Evolutionary conservation across 2,113 vertebrate genomes (phyloP), one percentile per base, ranked within the genome.

Genomic region (Hyla sarda): DNA sequence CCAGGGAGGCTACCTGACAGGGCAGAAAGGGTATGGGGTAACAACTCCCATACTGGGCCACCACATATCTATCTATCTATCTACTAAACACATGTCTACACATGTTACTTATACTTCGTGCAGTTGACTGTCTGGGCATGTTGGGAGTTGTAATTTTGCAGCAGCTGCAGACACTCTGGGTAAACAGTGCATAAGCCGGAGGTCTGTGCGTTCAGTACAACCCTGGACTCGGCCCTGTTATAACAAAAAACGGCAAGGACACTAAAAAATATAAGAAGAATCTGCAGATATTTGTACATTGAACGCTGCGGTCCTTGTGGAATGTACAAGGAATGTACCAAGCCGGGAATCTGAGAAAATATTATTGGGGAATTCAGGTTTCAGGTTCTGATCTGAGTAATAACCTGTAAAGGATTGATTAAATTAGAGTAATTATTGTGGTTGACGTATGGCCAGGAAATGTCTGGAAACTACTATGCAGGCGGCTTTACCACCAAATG

Each of bases 291-390:
- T 10, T 8, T 45, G 32, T 25, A 80, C 23, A 10, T 60, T 37
- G 16, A 47, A 34, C 47, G 34, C 76, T 81, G 78, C 37, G 78
- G 78, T 13, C 21, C 45, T 19, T 9, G 34, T 81, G 78, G 78
- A 81, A 81, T 81, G 78, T 47, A 17, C 65, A 69, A 19, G 28
- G 74, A 77, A 77, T 77, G 47, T 50, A 7, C 23, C 1, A 9
- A 10, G 5, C 50, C 28, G 45, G 30, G 12, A 13, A 62, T 25
- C 34, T 21, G 62, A 12, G 4, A 62, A 80, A 80, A 80, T 80
- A 80, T 80, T 80, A 60, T n/a, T 6, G 54, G 32, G 34, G n/a
- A 37, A 58, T 60, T 80, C 34, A n/a, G 4, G 77, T 80, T 80
- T 80, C 77, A 80, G 30, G 9, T 60, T 48, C 41, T 75, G 32